A percentile compares a stretch with the other conserved stretches of the same genome.
Evolutionary conservation across 2,113 vertebrate genomes (phyloP).

Genomic region (Protobothrops mucrosquamatus): DNA sequence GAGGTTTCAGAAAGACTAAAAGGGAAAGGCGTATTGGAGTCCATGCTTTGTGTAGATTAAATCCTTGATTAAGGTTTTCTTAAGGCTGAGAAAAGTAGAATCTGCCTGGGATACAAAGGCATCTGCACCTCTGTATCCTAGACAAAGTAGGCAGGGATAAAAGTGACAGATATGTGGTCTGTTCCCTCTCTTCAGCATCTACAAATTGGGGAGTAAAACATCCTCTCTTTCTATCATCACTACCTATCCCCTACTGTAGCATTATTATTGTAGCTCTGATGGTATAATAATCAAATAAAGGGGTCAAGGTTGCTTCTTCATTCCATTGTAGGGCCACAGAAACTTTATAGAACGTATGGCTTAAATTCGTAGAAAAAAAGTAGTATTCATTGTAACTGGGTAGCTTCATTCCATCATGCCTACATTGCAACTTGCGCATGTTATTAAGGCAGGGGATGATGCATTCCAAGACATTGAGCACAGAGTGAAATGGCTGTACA

Average conservation of each 20-base stretch:
- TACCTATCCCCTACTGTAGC: neutral
- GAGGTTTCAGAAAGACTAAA: neutral
- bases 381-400: neutral
- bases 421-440: neutral
- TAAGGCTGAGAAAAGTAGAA: neutral
- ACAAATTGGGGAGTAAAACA: neutral
- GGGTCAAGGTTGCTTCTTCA: neutral
- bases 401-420: neutral
- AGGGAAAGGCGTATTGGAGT: neutral
- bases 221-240: neutral
- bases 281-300: neutral
- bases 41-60: neutral
- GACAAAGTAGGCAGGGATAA: neutral
- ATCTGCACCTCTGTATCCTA: neutral
- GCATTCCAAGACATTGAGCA: neutral
- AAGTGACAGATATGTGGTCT: neutral
- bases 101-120: neutral
- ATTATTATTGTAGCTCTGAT: neutral
- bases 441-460: neutral
- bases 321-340: neutral
- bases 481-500: neutral
- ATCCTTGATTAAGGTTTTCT: neutral
- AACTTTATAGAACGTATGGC: neutral
- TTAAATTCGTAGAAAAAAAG: neutral
- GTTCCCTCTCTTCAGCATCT: neutral